Evolutionary conservation across 2,113 vertebrate species (phyloP).

Genomic region (Scytalopus superciliaris): DNA sequence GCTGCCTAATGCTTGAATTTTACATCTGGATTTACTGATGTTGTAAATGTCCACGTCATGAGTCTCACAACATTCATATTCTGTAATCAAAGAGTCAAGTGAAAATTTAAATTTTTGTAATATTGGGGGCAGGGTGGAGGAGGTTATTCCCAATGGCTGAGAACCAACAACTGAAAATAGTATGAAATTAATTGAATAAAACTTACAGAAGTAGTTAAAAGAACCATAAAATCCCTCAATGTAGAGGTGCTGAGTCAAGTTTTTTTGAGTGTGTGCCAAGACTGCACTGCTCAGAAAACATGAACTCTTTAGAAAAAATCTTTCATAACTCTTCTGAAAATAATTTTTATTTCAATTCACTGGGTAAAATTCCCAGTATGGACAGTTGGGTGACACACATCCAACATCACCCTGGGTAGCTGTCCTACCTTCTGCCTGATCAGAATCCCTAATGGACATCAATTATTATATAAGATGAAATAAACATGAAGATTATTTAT

Average conservation of each 20-base stretch:
- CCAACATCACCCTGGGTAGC: not conserved
- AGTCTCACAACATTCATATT: not conserved
- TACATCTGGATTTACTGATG: not conserved
- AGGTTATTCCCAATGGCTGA: not conserved
- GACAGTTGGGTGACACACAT: not conserved
- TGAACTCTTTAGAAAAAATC: not conserved
- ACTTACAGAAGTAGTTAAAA: not conserved
- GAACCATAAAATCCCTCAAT: not conserved
- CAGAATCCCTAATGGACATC: not conserved
- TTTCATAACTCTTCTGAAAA: not conserved
- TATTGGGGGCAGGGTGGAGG: not conserved
- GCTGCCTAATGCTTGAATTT: not conserved
- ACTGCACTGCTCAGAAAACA: not conserved
- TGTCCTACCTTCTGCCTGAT: not conserved
- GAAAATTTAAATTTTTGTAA: not conserved
- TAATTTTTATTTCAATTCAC: not conserved
- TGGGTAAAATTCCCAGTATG: not conserved
- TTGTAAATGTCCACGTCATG: not conserved
- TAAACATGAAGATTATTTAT: conserved; percentile 7
- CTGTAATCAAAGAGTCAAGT: not conserved
- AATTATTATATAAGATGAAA: not conserved
- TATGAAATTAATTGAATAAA: not conserved
- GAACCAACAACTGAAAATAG: not conserved
- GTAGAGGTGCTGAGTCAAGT: not conserved
- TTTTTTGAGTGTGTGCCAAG: not conserved